These are phyloP conservation scores for Pristionchus maxplancki DNA, from an alignment of 2,888 invertebrate species.

Conservation along the genomic window DNA sequence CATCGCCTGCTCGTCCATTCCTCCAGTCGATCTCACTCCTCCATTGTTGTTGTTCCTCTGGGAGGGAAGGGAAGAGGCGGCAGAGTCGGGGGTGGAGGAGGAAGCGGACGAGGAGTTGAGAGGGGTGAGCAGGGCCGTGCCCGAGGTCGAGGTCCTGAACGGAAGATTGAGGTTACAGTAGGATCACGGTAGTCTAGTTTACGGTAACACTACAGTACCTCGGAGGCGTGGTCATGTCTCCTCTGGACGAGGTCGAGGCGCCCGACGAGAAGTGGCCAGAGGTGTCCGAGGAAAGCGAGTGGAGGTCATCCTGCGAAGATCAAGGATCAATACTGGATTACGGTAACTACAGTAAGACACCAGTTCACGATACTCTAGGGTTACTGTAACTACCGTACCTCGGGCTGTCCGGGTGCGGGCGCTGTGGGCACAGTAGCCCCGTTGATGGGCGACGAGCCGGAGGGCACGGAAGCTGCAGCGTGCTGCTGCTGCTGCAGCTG, in stretches of 20 bases:
- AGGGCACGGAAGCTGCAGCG: too few relatives aligned
- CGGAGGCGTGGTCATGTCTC: constrained; percentile 45
- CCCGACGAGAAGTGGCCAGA: constrained; percentile 61
- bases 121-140: not conserved
- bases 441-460: constrained; percentile 46
- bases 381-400: constrained; percentile 37
- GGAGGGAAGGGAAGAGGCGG: not conserved
- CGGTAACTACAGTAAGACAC: not conserved
- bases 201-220: not conserved
- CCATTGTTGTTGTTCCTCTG: constrained; percentile 17
- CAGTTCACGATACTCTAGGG: too few relatives aligned
- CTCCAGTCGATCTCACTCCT: not conserved
- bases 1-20: not conserved
- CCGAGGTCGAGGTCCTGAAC: not conserved
- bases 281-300: constrained; percentile 67
- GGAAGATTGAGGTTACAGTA: not conserved
- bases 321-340: not conserved
- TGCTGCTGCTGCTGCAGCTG: not conserved
- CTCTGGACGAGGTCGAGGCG: constrained; percentile 35
- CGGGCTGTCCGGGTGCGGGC: constrained; percentile 45
- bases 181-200: not conserved
- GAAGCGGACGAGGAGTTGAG: not conserved
- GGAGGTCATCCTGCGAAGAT: constrained; percentile 68
- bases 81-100: constrained; percentile 21
- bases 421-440: constrained; percentile 34